Evolutionary conservation across 1,140 invertebrate genomes (phyloP).

Genomic region (Drosophila tristis): DNA sequence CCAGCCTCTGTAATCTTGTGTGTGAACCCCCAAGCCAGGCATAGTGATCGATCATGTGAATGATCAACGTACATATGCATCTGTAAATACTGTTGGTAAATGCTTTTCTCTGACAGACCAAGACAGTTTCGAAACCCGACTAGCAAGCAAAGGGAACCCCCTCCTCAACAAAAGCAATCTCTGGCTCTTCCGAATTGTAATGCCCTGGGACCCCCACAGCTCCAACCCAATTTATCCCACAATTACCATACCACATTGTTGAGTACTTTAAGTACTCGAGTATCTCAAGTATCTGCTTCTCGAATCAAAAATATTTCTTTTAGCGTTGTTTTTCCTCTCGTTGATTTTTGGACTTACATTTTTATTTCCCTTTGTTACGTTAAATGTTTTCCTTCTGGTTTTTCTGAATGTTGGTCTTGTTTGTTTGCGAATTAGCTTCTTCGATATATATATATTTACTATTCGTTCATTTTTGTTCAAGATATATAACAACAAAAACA

Average conservation of each 20-base stretch:
- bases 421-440: conserved; percentile 74
- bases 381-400: conserved; percentile 50
- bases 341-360: conserved; percentile 28
- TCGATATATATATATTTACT: conserved; percentile 58
- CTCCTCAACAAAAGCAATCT: no score
- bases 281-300: conserved; percentile 49
- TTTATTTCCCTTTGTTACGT: conserved; percentile 38
- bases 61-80: no score
- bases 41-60: no score
- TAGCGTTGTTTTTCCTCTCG: conserved; percentile 37
- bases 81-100: no score
- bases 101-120: no score
- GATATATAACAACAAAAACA: conserved; percentile 82
- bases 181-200: no score
- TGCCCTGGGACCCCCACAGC: no score
- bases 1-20: no score
- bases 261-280: conserved; percentile 24
- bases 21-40: neutral
- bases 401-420: conserved; percentile 66
- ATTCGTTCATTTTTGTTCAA: conserved; percentile 58
- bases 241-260: neutral
- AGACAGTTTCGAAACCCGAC: no score
- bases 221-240: conserved; percentile 3
- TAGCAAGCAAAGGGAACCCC: no score
- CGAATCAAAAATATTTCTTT: conserved; percentile 42